Conservation (phyloP, 2,888 invertebrate genomes). For the Bhutanitis thaidina region DNA sequence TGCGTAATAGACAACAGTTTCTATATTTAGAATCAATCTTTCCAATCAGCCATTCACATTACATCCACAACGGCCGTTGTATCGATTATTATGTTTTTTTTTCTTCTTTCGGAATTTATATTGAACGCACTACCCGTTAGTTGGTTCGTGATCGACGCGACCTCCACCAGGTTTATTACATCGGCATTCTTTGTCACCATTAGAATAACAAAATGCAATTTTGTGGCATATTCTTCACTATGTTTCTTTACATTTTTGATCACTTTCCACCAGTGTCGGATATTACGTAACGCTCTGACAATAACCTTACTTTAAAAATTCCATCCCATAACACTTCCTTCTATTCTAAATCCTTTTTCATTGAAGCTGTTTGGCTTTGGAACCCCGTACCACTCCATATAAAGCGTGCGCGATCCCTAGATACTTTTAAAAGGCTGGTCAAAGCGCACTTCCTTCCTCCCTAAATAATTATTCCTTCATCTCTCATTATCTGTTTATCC, state of each 20-base stretch:
- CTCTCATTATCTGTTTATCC: too few species aligned
- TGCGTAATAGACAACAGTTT: conserved; percentile 12
- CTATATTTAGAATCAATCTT: conserved; percentile 10
- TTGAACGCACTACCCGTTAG: background rate
- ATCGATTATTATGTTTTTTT: conserved; percentile 10
- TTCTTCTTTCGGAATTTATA: conserved; percentile 1
- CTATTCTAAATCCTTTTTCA: too few species aligned
- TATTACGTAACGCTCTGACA: too few species aligned
- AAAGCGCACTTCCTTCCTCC: too few species aligned
- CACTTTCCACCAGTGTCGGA: too few species aligned
- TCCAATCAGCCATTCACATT: conserved; percentile 12
- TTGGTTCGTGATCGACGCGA: conserved; percentile 5
- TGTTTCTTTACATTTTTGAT: background rate
- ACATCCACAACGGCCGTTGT: conserved; percentile 7
- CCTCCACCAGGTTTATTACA: background rate
- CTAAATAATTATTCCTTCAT: too few species aligned
- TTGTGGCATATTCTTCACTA: background rate
- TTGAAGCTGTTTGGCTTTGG: too few species aligned
- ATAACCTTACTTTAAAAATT: too few species aligned
- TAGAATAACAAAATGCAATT: conserved; percentile 5
- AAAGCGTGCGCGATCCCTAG: too few species aligned
- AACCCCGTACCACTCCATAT: too few species aligned
- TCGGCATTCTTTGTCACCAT: conserved; percentile 10
- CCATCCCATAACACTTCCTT: too few species aligned
- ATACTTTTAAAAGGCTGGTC: too few species aligned